Evolutionary conservation across 2,888 invertebrate species (phyloP), one percentile per base, ranked within the genome.

Genomic region (Aricia artaxerxes): DNA sequence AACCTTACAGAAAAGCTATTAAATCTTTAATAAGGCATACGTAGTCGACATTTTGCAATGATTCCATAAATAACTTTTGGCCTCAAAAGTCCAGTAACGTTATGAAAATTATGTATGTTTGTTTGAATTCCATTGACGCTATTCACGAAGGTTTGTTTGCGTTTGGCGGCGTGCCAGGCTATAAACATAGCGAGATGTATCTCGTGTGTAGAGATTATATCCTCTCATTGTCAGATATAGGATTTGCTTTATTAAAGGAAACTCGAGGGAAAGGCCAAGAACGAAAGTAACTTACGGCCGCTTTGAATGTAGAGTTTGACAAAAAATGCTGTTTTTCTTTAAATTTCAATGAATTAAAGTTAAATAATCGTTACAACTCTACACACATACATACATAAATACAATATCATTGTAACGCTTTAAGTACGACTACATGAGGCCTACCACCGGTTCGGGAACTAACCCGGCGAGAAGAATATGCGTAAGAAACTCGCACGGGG

Each of bases 141-240:
- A 69, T 69, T 38, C 69, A 69, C 16, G 11, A 16, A 13, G 69
- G 69, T 69, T 13, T 69, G 69, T 69, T 69, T 76, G 78, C 61
- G 16, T 40, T 76, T 84, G 86, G 69, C 69, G 1, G 38, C 35
- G 69, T 38, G 69, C 69, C 69, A 69, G 35, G 31, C 69, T 38
- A 69, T 69, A 69, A 69, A 69, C 69, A 69, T 16, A 38, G 13
- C 0, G 11, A 35, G 35, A 69, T 69, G 31, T 69, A 69, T 69
- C 69, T 69, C 69, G 35, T 4, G 9, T 31, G 2, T 64, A 69
- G 38, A 38, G 69, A 69, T 69, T 11, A 31, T 31, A 69, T 69
- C 35, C 69, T 35, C 13, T 38, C 35, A 16, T 35, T 69, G 35
- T 69, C 35, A 69, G 31, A 31, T 69, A 64, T n/a, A 9, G 24